Percentiles rank a stretch among this genome's conserved stretches.
phyloP scores from a whole-genome alignment of 30 jellyfish, hydroid and myxozoan genomes.

The Pseudorhiza aurosa region DNA sequence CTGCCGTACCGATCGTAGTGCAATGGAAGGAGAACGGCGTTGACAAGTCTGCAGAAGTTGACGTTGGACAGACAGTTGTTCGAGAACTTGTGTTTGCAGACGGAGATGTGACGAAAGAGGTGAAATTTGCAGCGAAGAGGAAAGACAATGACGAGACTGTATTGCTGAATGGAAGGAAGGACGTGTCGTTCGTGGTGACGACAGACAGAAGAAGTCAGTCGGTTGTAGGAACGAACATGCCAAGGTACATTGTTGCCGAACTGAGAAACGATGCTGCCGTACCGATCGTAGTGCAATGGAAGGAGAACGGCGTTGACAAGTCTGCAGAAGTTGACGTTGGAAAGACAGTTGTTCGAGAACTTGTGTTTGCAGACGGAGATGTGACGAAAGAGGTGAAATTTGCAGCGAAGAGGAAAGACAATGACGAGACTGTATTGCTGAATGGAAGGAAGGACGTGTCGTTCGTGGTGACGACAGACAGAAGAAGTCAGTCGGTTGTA shows the following conservation, averaged over 20 bases:
- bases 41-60: background rate
- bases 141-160: slow-evolving; percentile 4
- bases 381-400: background rate
- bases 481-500: background rate
- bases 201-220: background rate
- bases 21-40: background rate
- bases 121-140: slow-evolving; percentile 5
- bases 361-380: slow-evolving; percentile 9
- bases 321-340: background rate
- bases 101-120: slow-evolving; percentile 4
- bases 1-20: background rate
- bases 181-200: background rate
- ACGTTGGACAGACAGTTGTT: background rate
- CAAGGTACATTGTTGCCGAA: background rate
- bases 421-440: background rate
- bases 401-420: slow-evolving; percentile 16
- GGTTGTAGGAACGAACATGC: background rate
- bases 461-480: background rate
- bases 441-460: background rate
- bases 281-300: background rate
- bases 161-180: background rate
- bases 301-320: slow-evolving; percentile 5
- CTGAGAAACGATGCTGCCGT: slow-evolving; percentile 14
- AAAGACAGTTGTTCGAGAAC: background rate
- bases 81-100: slow-evolving; percentile 4